Conservation (phyloP, 2,113 vertebrate genomes). For the Thermophis baileyi region DNA sequence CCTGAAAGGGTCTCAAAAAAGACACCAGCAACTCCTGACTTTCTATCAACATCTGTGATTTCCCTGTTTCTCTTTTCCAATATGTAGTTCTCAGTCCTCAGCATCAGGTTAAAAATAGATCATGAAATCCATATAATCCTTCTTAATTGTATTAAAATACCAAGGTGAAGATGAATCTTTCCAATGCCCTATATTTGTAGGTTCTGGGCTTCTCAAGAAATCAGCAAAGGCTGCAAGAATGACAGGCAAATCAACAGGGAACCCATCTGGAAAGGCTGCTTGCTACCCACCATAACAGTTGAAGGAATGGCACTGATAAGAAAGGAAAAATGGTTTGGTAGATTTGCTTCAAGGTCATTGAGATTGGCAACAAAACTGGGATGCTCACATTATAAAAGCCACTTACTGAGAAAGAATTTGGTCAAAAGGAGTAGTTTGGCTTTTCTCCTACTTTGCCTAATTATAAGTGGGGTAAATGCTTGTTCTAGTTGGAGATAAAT, state of each 20-base stretch:
- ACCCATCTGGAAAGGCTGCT: neutral
- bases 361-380: neutral
- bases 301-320: neutral
- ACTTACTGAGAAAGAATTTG: constrained; percentile 35
- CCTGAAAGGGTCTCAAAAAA: neutral
- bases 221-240: neutral
- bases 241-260: neutral
- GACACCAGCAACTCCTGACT: neutral
- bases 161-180: neutral
- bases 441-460: constrained; percentile 38
- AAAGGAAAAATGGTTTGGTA: neutral
- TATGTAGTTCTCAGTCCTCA: neutral
- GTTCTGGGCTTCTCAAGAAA: neutral
- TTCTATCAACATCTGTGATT: neutral
- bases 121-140: neutral
- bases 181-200: neutral
- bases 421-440: constrained; percentile 24
- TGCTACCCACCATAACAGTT: neutral
- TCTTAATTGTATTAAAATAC: neutral
- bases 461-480: constrained; percentile 30
- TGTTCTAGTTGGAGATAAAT: constrained; percentile 41
- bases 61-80: neutral
- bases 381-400: neutral
- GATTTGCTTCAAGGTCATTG: constrained; percentile 3
- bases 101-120: neutral